These are phyloP conservation scores for Anarsia innoxiella DNA, from an alignment of 2,888 invertebrate species.

Conservation along the genomic window DNA sequence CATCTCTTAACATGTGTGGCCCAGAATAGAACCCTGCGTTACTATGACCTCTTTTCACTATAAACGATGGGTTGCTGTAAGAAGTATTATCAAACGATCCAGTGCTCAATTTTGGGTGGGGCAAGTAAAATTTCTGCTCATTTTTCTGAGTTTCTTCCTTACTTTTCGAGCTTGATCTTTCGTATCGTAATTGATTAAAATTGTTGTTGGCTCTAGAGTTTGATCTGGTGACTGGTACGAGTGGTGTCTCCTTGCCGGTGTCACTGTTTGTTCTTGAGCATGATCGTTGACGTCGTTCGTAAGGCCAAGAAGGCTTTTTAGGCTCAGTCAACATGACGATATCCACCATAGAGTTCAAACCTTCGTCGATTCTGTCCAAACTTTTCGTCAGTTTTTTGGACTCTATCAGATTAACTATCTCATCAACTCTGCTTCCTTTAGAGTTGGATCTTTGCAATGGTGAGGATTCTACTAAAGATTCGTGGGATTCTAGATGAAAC, in stretches of 20 bases:
- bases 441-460: slow-evolving; percentile 44
- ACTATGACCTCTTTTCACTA: slow-evolving; percentile 77
- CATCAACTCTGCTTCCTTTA: slow-evolving; percentile 60
- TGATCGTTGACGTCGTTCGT: slow-evolving; percentile 58
- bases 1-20: slow-evolving; percentile 61
- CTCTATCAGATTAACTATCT: slow-evolving; percentile 73
- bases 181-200: slow-evolving; percentile 36
- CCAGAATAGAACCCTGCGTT: slow-evolving; percentile 81
- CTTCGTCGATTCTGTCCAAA: slow-evolving; percentile 84
- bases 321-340: slow-evolving; percentile 79
- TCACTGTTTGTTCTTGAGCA: slow-evolving; percentile 59
- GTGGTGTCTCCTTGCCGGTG: slow-evolving; percentile 49
- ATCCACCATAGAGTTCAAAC: slow-evolving; percentile 82
- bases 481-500: slow-evolving; percentile 70
- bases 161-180: slow-evolving; percentile 39
- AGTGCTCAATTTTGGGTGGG: slow-evolving; percentile 48
- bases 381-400: slow-evolving; percentile 82
- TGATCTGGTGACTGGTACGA: slow-evolving; percentile 49
- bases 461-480: slow-evolving; percentile 36
- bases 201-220: slow-evolving; percentile 37
- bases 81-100: slow-evolving; percentile 50
- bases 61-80: slow-evolving; percentile 71
- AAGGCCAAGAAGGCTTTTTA: slow-evolving; percentile 55
- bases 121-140: slow-evolving; percentile 51
- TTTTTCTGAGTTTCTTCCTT: slow-evolving; percentile 37